Percentiles rank a stretch among this genome's conserved stretches.
phyloP scores from a whole-genome alignment of 1,140 invertebrate genomes.

The Eulimnadia texana region DNA sequence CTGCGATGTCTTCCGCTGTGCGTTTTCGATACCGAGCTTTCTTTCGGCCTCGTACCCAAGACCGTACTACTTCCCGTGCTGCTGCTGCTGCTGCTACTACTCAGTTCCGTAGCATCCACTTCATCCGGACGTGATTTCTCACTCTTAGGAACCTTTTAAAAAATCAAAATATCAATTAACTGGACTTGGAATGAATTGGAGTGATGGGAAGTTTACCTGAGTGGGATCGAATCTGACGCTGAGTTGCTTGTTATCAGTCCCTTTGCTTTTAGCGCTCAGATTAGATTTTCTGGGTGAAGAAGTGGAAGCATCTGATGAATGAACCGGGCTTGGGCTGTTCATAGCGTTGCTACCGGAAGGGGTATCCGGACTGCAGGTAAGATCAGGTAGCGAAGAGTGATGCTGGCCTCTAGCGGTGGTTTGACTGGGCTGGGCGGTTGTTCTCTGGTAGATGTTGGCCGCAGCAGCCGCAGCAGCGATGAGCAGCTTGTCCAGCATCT shows the following conservation, averaged over 20 bases:
- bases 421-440: not conserved
- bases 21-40: not conserved
- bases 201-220: constrained; percentile 10
- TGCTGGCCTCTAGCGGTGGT: not conserved
- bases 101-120: not conserved
- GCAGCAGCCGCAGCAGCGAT: constrained; percentile 1
- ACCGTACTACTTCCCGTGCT: not conserved
- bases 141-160: constrained; percentile 5
- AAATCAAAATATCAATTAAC: not conserved
- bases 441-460: not conserved
- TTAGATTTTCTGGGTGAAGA: constrained; percentile 16
- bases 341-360: not conserved
- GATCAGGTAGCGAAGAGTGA: constrained; percentile 42
- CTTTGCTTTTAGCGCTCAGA: constrained; percentile 11
- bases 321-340: not conserved
- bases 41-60: not conserved
- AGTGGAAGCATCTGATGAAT: not conserved
- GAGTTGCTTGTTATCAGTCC: constrained; percentile 25
- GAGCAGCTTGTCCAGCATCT: constrained; percentile 8
- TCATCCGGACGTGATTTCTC: not conserved
- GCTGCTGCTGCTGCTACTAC: constrained; percentile 5
- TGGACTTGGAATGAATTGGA: not conserved
- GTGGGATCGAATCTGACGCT: constrained; percentile 43
- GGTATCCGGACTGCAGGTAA: constrained; percentile 20
- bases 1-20: not conserved